Evolutionary conservation across 2,888 invertebrate genomes (phyloP).

Genomic region (Tryphoninae sp.): DNA sequence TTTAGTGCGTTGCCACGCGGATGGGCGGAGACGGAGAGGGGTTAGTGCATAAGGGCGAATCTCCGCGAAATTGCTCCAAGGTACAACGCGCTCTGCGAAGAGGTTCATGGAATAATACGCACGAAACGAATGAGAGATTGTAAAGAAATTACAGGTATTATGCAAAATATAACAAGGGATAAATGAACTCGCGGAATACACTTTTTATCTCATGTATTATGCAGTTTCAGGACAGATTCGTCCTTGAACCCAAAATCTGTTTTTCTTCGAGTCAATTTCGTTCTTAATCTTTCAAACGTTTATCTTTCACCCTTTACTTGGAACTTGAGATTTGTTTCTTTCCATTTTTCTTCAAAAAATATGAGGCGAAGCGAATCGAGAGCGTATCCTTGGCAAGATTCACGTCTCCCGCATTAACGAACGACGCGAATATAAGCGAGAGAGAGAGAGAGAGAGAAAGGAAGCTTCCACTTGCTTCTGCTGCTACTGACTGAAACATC

Average conservation of each 20-base stretch:
- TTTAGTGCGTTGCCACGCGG: slow-evolving; percentile 1
- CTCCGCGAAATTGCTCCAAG: neutral
- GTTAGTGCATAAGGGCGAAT: neutral
- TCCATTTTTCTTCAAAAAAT: too few relatives aligned
- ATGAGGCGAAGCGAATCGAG: neutral
- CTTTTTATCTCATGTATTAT: neutral
- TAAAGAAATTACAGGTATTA: slow-evolving; percentile 1
- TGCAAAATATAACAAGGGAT: neutral
- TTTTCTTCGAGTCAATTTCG: too few relatives aligned
- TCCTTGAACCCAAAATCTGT: too few relatives aligned
- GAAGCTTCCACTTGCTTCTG: slow-evolving; percentile 20
- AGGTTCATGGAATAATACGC: slow-evolving; percentile 9
- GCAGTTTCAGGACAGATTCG: too few relatives aligned
- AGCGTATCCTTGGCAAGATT: slow-evolving; percentile 21
- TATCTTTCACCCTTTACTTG: too few relatives aligned
- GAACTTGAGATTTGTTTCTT: too few relatives aligned
- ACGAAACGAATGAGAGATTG: neutral
- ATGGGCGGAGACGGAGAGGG: neutral
- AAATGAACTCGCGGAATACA: neutral
- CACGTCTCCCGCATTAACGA: slow-evolving; percentile 40
- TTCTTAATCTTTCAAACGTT: too few relatives aligned
- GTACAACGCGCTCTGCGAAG: neutral
- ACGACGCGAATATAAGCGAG: slow-evolving; percentile 14
- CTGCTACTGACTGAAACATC: slow-evolving; percentile 49
- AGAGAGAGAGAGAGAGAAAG: too few relatives aligned